phyloP scores from a whole-genome alignment of 1,140 invertebrate species.

The Habropoda laboriosa region DNA sequence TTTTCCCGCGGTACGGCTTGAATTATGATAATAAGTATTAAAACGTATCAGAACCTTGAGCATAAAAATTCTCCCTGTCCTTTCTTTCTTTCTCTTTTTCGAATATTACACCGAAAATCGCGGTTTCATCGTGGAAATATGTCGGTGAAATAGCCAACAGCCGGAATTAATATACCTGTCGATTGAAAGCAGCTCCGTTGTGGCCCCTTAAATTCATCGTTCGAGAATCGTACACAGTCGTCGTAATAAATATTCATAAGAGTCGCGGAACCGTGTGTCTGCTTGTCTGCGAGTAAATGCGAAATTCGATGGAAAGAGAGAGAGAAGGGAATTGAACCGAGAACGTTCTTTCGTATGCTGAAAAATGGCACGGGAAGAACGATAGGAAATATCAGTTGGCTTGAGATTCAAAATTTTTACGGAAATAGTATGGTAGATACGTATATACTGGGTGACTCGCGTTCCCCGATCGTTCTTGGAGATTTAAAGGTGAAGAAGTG shows the following conservation, averaged over 20 bases:
- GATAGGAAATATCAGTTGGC: not conserved
- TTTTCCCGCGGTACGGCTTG: not conserved
- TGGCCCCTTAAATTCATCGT: constrained; percentile 11
- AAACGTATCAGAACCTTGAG: too few species aligned
- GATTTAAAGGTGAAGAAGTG: too few species aligned
- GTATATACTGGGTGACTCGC: too few species aligned
- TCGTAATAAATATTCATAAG: constrained; percentile 12
- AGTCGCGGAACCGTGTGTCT: not conserved
- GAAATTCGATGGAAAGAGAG: not conserved
- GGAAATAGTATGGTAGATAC: too few species aligned
- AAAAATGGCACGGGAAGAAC: too few species aligned
- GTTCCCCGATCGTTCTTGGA: too few species aligned
- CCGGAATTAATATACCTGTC: not conserved
- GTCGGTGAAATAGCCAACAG: not conserved
- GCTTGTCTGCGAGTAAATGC: not conserved
- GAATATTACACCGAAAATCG: not conserved
- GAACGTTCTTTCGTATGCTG: not conserved
- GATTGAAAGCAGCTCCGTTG: not conserved
- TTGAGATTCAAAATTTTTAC: not conserved
- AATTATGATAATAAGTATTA: too few species aligned
- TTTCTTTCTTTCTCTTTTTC: too few species aligned
- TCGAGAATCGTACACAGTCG: not conserved
- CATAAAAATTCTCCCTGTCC: too few species aligned
- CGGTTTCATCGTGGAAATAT: not conserved
- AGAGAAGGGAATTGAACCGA: too few species aligned